Evolutionary conservation across 2,113 vertebrate genomes (phyloP), one percentile per base, ranked within the genome.

Genomic region (Forbesichthys agassizii): DNA sequence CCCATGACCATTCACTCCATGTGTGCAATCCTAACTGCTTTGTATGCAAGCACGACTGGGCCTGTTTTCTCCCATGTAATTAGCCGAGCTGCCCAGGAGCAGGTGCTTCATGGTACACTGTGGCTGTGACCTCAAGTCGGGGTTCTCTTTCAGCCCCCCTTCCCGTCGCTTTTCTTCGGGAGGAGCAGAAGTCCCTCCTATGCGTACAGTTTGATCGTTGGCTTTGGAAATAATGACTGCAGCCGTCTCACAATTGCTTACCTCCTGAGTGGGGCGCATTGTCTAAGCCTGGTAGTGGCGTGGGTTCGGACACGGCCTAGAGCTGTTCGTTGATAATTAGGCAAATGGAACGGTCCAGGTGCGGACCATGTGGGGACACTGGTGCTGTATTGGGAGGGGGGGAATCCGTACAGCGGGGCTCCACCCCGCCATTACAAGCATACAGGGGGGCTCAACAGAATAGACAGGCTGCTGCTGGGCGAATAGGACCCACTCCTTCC

Each of bases 311-410:
- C 86, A 85, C 81, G 75, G 88, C 84, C 86, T 73, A 61, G 79
- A 77, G 84, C 73, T 64, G 47, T 82, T 86, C 83, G 86, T 89
- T 88, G 64, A 88, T 82, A 90, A 93, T 91, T 90, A 91, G 87
- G 88, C 85, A 93, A 88, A 89, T 90, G 84, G 85, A 73, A 61
- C 14, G 84, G 87, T 89, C 90, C 91, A 93, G 92, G 92, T 93
- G 92, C 90, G 82, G 85, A 86, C 79, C 77, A 85, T 75, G 79
- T 57, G 71, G 71, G 70, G 82, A 78, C 64, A 69, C 64, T 62
- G 73, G 74, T 57, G 53, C 68, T 56, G 73, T 68, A 3, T 60
- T 56, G 65, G 61, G 60, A 73, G 33, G 16, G 83, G 86, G 69
- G 74, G 80, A 2, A 27, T 16, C 27, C 27, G 72, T 18, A 64